These are phyloP conservation scores for Drosophila mimetica DNA, from an alignment of 2,888 invertebrate species.

Conservation along the genomic window DNA sequence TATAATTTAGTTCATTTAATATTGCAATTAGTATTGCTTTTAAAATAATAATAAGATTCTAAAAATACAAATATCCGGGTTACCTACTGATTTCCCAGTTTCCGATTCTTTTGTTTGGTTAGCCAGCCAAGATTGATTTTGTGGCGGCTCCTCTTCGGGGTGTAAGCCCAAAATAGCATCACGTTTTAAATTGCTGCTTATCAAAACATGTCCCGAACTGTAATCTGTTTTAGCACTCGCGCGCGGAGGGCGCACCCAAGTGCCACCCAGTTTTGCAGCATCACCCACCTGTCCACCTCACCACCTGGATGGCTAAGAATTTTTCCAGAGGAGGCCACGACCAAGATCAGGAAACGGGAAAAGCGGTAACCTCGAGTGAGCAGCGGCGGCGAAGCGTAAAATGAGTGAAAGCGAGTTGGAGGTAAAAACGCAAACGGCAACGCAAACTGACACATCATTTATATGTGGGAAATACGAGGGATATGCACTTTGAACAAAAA, in stretches of 20 bases:
- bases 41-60: not conserved
- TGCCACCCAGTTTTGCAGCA: slow-evolving; percentile 9
- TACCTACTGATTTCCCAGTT: not conserved
- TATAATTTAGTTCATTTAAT: no score
- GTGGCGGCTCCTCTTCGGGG: slow-evolving; percentile 23
- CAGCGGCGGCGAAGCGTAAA: slow-evolving; percentile 66
- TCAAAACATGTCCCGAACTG: slow-evolving; percentile 80
- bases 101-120: slow-evolving; percentile 4
- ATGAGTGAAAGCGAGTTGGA: slow-evolving; percentile 71
- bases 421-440: slow-evolving; percentile 75
- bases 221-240: slow-evolving; percentile 77
- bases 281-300: slow-evolving; percentile 4
- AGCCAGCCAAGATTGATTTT: slow-evolving; percentile 36
- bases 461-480: slow-evolving; percentile 39
- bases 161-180: slow-evolving; percentile 78
- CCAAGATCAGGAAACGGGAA: slow-evolving; percentile 51
- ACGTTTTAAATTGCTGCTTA: slow-evolving; percentile 82
- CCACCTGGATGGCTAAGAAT: slow-evolving; percentile 30
- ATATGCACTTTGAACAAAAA: slow-evolving; percentile 3
- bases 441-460: slow-evolving; percentile 81
- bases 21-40: no score
- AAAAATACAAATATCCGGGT: not conserved
- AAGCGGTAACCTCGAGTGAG: slow-evolving; percentile 62
- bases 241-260: slow-evolving; percentile 50
- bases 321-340: slow-evolving; percentile 45